Percentiles rank a stretch among this genome's conserved stretches.
Conservation (phyloP, 2,113 vertebrate species). For the Chaetura pelagica region DNA sequence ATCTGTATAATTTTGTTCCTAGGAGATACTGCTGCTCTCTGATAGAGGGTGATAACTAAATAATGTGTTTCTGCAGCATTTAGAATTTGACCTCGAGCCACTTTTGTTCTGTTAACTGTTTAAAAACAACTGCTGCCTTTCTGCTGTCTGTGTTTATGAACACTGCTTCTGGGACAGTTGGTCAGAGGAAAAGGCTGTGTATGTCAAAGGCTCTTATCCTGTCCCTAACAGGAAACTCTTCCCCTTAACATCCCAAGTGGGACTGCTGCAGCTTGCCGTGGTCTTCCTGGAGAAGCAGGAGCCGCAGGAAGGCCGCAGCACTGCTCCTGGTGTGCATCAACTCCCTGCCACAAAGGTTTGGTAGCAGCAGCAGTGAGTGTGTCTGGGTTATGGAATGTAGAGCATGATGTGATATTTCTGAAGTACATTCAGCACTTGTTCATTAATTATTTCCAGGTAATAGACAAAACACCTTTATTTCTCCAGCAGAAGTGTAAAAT, state of each 20-base stretch:
- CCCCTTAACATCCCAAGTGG: neutral
- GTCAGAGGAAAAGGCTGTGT: constrained; percentile 21
- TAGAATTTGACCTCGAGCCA: constrained; percentile 3
- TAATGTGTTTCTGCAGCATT: neutral
- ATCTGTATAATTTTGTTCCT: neutral
- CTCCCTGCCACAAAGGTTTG: neutral
- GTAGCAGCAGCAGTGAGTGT: neutral
- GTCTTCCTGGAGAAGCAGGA: constrained; percentile 1
- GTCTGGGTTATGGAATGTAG: neutral
- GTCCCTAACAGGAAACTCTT: constrained; percentile 45
- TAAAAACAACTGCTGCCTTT: constrained; percentile 18
- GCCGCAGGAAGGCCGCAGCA: neutral
- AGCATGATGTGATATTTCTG: neutral
- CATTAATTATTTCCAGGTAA: neutral
- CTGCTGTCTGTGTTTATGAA: neutral
- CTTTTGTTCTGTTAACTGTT: constrained; percentile 17
- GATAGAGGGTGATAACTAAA: neutral
- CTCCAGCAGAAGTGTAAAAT: neutral
- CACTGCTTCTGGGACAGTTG: neutral
- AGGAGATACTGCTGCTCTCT: neutral
- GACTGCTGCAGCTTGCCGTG: neutral
- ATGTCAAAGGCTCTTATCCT: neutral
- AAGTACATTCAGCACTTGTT: neutral
- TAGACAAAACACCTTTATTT: neutral
- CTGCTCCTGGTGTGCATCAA: neutral